Conservation (phyloP, 1,140 invertebrate species). For the Phthorimaea operculella region DNA sequence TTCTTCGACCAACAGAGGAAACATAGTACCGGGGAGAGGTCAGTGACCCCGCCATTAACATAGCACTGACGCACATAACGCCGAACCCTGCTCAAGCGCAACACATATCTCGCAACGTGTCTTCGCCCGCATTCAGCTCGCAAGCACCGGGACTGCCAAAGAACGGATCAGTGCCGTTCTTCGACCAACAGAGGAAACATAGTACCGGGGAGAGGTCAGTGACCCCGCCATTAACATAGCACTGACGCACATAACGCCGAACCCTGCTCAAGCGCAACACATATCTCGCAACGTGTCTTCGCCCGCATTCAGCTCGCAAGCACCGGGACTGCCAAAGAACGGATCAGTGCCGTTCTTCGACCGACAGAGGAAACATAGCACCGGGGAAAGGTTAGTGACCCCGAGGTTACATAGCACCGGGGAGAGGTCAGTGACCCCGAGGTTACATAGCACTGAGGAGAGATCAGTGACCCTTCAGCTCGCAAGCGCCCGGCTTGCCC, state of each 20-base stretch:
- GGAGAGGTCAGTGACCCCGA: too few relatives aligned
- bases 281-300: conserved; percentile 86
- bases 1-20: too few relatives aligned
- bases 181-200: neutral
- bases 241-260: conserved; percentile 43
- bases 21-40: too few relatives aligned
- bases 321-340: conserved; percentile 84
- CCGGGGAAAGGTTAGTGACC: conserved; percentile 78
- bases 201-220: neutral
- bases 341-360: conserved; percentile 90
- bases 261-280: conserved; percentile 54
- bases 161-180: neutral
- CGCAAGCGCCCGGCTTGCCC: neutral
- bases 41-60: too few relatives aligned
- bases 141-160: neutral
- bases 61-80: too few relatives aligned
- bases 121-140: conserved; percentile 84
- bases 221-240: too few relatives aligned
- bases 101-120: conserved; percentile 81
- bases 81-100: conserved; percentile 53
- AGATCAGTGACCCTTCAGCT: too few relatives aligned
- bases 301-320: conserved; percentile 83
- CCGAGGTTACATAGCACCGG: too few relatives aligned
- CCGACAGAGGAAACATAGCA: conserved; percentile 81
- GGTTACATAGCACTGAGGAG: too few relatives aligned